Evolutionary conservation across 2,888 invertebrate genomes (phyloP).

Genomic region (Phlogophora meticulosa): DNA sequence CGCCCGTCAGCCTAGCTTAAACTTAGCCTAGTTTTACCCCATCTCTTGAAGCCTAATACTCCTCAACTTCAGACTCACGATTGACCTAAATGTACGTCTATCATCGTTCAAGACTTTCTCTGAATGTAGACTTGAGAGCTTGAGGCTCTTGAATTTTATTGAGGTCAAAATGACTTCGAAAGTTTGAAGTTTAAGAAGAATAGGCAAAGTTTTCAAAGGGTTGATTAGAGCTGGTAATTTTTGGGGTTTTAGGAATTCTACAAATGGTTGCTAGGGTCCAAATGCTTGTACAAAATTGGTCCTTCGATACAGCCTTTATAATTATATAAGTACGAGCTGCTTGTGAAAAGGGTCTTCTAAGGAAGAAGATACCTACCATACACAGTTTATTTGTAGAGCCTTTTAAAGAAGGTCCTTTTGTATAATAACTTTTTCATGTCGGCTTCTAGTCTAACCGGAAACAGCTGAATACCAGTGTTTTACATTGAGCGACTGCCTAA

Average conservation of each 20-base stretch:
- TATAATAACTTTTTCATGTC: no score
- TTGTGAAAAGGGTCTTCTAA: neutral
- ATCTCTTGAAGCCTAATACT: conserved; percentile 35
- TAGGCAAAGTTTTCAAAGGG: neutral
- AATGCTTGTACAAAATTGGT: neutral
- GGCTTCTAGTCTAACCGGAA: no score
- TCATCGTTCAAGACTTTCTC: conserved; percentile 28
- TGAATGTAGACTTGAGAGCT: conserved; percentile 14
- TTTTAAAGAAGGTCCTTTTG: no score
- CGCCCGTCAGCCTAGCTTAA: neutral
- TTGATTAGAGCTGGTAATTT: neutral
- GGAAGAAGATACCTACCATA: no score
- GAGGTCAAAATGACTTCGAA: conserved; percentile 37
- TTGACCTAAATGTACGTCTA: conserved; percentile 50
- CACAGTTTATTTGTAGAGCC: neutral
- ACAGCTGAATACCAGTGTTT: no score
- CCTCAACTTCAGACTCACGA: conserved; percentile 32
- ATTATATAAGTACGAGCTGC: neutral
- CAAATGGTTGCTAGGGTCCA: neutral
- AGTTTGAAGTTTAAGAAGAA: conserved; percentile 6
- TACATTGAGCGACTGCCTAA: no score
- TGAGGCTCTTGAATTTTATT: conserved; percentile 28
- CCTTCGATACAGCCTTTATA: neutral
- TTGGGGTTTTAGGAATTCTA: neutral
- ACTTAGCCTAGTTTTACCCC: conserved; percentile 34